phyloP scores from a whole-genome alignment of 2,888 invertebrate genomes.

The Stegana nigrithorax region DNA sequence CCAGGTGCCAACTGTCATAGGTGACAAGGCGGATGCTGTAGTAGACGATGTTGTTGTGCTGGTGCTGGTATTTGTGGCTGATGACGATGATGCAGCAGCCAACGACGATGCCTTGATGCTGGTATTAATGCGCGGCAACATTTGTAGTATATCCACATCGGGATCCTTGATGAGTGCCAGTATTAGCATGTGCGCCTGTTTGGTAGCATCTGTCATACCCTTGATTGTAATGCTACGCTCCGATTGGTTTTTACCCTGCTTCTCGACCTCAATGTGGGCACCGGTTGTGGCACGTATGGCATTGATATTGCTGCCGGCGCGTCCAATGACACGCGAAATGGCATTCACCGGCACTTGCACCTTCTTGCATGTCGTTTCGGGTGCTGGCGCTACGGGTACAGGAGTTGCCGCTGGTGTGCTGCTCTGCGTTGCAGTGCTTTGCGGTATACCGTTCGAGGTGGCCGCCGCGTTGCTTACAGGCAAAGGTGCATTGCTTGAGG shows the following conservation, averaged over 20 bases:
- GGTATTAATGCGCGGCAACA: constrained; percentile 76
- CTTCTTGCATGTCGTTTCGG: constrained; percentile 80
- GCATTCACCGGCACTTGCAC: constrained; percentile 94
- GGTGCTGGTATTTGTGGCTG: constrained; percentile 10
- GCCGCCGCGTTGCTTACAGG: constrained; percentile 30
- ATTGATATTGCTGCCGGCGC: constrained; percentile 98
- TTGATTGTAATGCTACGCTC: constrained; percentile 96
- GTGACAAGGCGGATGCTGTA: constrained; percentile 17
- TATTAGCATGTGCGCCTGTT: constrained; percentile 92
- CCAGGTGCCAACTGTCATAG: constrained; percentile 64
- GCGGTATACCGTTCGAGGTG: constrained; percentile 8
- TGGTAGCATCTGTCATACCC: constrained; percentile 91
- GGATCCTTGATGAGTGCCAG: constrained; percentile 94
- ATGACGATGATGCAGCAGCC: constrained; percentile 37
- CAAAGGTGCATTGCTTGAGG: constrained; percentile 35
- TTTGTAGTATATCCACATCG: constrained; percentile 88
- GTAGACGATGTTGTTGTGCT: neutral
- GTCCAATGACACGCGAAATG: constrained; percentile 96
- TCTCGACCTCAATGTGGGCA: constrained; percentile 98
- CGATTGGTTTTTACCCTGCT: constrained; percentile 93
- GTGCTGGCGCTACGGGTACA: constrained; percentile 47
- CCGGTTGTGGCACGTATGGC: constrained; percentile 96
- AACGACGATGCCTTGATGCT: constrained; percentile 56
- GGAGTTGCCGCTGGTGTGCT: constrained; percentile 41
- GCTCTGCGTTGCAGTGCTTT: constrained; percentile 18